These are phyloP conservation scores for Pachyuromys duprasi DNA, from an alignment of 2,797 vertebrate genomes.

Conservation along the genomic window DNA sequence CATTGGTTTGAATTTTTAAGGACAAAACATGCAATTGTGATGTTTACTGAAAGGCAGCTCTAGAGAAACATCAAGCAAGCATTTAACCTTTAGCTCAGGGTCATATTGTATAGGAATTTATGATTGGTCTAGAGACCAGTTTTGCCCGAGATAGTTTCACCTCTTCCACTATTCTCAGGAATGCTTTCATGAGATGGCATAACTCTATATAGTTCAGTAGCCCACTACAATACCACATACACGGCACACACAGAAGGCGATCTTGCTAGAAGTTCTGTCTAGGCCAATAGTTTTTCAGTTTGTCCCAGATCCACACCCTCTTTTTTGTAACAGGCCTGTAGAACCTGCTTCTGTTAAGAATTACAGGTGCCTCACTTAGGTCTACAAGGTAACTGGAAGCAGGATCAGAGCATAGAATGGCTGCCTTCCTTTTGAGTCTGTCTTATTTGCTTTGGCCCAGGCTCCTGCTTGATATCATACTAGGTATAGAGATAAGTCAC, in stretches of 20 bases:
- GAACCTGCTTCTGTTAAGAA: neutral
- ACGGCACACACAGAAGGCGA: neutral
- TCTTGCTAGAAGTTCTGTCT: neutral
- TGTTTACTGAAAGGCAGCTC: neutral
- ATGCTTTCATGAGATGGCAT: neutral
- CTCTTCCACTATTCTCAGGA: neutral
- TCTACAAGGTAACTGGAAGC: neutral
- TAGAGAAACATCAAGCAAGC: neutral
- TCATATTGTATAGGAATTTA: neutral
- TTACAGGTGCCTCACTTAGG: neutral
- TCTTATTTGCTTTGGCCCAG: neutral
- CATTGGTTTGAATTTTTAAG: neutral
- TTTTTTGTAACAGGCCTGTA: neutral
- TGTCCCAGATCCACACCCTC: neutral
- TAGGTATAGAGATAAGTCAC: neutral
- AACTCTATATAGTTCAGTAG: neutral
- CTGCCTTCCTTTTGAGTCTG: neutral
- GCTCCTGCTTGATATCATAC: neutral
- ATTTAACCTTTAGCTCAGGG: neutral
- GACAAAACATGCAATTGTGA: neutral
- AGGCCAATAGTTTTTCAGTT: neutral
- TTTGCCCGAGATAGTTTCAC: neutral
- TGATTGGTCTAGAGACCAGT: neutral
- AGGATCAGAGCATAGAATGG: neutral
- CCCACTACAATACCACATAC: too few relatives aligned